Percentiles rank a stretch among this genome's conserved stretches.
phyloP scores from a whole-genome alignment of 1,140 invertebrate genomes.

The Drosophila sulfurigaster region DNA sequence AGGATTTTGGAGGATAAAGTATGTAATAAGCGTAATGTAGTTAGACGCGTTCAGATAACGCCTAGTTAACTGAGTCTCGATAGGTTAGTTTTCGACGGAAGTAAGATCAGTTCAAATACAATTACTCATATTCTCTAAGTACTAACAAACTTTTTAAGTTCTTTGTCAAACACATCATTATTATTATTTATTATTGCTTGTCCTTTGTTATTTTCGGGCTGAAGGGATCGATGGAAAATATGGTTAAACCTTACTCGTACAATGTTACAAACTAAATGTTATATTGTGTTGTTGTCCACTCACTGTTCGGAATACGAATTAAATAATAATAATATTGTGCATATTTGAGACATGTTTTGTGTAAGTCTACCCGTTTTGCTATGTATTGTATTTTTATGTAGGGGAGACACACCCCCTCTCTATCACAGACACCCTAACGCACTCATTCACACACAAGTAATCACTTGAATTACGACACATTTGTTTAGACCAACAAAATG shows the following conservation, averaged over 20 bases:
- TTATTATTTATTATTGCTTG: neutral
- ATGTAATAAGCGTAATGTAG: conserved; percentile 38
- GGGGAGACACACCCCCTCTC: conserved; percentile 3
- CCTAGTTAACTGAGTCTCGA: conserved; percentile 51
- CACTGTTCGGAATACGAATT: conserved; percentile 49
- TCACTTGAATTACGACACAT: neutral
- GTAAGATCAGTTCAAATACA: neutral
- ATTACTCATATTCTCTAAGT: neutral
- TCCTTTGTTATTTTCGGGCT: neutral
- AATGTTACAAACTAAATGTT: conserved; percentile 48
- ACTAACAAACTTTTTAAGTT: too few relatives aligned
- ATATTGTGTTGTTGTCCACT: conserved; percentile 75
- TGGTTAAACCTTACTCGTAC: conserved; percentile 8
- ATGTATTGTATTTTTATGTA: conserved; percentile 17
- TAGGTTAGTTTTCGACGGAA: conserved; percentile 32
- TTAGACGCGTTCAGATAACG: conserved; percentile 59
- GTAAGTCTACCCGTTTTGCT: neutral
- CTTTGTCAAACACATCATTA: too few relatives aligned
- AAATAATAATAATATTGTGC: conserved; percentile 1
- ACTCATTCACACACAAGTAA: neutral
- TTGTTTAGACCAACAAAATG: conserved; percentile 1
- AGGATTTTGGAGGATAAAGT: conserved; percentile 18
- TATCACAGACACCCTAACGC: neutral
- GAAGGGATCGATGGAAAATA: neutral
- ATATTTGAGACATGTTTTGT: conserved; percentile 1